These are phyloP conservation scores for Kryptolebias ocellatus DNA, from an alignment of 2,797 vertebrate species.

Conservation along the genomic window DNA sequence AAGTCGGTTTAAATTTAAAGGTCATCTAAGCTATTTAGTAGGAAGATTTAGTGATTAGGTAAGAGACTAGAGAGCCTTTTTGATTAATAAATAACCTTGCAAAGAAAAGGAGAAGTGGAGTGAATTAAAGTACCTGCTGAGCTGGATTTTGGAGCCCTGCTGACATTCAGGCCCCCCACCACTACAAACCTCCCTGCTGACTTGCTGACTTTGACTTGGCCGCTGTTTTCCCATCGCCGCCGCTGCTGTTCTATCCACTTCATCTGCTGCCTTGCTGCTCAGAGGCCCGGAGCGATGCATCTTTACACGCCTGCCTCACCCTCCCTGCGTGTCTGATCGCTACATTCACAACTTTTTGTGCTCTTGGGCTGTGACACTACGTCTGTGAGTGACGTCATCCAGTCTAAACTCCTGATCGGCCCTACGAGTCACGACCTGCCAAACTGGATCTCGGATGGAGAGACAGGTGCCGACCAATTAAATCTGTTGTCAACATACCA, in stretches of 20 bases:
- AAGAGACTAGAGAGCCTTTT: neutral
- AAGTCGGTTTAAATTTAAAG: neutral
- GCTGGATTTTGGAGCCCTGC: slow-evolving; percentile 17
- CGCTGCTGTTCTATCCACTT: slow-evolving; percentile 9
- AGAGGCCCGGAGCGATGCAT: slow-evolving; percentile 35
- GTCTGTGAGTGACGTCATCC: slow-evolving; percentile 19
- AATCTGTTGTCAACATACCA: neutral
- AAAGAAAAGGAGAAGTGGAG: neutral
- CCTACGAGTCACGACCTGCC: slow-evolving; percentile 21
- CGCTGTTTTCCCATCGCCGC: neutral
- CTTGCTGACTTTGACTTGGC: slow-evolving; percentile 17
- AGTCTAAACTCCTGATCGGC: neutral
- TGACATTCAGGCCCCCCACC: slow-evolving; percentile 19
- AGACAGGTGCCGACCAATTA: neutral
- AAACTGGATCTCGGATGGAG: slow-evolving; percentile 46
- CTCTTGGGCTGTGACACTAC: neutral
- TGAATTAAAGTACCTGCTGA: slow-evolving; percentile 58
- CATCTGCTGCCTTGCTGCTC: slow-evolving; percentile 13
- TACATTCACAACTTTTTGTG: neutral
- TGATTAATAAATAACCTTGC: neutral
- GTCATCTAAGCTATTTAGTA: neutral
- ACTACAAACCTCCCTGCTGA: slow-evolving; percentile 14
- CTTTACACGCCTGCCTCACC: neutral
- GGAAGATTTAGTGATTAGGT: neutral
- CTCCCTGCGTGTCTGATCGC: slow-evolving; percentile 10